These are phyloP conservation scores for Cygnus buccinator DNA, from an alignment of 2,113 vertebrate species.

Conservation along the genomic window DNA sequence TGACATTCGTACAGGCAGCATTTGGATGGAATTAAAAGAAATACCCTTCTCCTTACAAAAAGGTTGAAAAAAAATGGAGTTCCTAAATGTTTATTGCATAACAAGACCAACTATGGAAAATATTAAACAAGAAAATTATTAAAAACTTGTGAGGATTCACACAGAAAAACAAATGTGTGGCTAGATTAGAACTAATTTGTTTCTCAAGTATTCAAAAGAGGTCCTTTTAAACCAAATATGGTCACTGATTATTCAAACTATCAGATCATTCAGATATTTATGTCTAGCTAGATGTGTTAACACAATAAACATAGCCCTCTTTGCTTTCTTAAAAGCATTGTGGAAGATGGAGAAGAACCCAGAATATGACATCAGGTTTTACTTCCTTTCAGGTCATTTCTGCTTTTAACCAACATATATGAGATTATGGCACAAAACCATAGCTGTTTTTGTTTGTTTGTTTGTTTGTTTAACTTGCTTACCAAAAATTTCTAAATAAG, in stretches of 20 bases:
- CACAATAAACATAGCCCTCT: accelerated
- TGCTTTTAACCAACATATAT: neutral
- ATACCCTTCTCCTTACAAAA: neutral
- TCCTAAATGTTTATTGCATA: neutral
- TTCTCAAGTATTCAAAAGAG: neutral
- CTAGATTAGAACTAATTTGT: neutral
- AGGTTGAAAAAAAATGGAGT: neutral
- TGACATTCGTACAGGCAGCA: neutral
- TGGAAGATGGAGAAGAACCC: neutral
- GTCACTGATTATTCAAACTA: neutral
- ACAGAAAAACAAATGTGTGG: neutral
- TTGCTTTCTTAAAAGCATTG: accelerated
- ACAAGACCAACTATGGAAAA: neutral
- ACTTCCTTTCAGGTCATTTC: neutral
- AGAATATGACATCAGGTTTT: neutral
- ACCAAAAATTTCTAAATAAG: neutral
- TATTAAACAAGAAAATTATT: neutral
- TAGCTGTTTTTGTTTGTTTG: neutral
- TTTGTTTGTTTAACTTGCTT: neutral
- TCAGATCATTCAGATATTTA: neutral
- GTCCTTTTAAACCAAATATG: neutral
- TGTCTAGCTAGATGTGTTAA: neutral
- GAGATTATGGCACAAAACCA: neutral
- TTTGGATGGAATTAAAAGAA: neutral
- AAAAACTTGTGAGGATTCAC: neutral